These are phyloP conservation scores for Brachynemurus nebulosus DNA, from an alignment of 2,888 invertebrate genomes.

Conservation along the genomic window DNA sequence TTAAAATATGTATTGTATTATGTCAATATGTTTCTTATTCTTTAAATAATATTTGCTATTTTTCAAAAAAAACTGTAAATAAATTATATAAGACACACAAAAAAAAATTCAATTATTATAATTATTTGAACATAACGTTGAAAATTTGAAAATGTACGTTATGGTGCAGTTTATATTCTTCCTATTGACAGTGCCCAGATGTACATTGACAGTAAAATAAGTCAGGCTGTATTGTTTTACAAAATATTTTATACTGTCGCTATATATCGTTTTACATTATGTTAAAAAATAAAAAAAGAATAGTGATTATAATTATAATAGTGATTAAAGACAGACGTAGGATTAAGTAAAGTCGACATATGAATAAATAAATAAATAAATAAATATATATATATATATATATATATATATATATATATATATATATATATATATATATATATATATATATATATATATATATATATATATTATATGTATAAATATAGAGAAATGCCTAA, in stretches of 20 bases:
- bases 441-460: too few relatives aligned
- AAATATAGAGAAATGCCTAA: too few relatives aligned
- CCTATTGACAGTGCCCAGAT: conserved; percentile 24
- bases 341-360: too few relatives aligned
- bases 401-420: too few relatives aligned
- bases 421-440: too few relatives aligned
- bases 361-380: too few relatives aligned
- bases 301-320: conserved; percentile 8
- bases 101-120: not conserved
- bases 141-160: not conserved
- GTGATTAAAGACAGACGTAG: not conserved
- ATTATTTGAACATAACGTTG: not conserved
- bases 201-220: conserved; percentile 1
- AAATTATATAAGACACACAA: not conserved
- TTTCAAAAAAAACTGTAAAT: conserved; percentile 1
- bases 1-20: too few relatives aligned
- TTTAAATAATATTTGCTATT: not conserved
- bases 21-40: not conserved
- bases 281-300: not conserved
- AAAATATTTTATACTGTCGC: conserved; percentile 10
- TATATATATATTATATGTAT: too few relatives aligned
- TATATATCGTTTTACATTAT: conserved; percentile 3
- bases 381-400: too few relatives aligned
- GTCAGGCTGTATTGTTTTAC: conserved; percentile 7
- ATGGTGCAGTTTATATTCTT: conserved; percentile 23